Evolutionary conservation across 2,113 vertebrate genomes (phyloP).

Genomic region (Nothoprocta pentlandii): DNA sequence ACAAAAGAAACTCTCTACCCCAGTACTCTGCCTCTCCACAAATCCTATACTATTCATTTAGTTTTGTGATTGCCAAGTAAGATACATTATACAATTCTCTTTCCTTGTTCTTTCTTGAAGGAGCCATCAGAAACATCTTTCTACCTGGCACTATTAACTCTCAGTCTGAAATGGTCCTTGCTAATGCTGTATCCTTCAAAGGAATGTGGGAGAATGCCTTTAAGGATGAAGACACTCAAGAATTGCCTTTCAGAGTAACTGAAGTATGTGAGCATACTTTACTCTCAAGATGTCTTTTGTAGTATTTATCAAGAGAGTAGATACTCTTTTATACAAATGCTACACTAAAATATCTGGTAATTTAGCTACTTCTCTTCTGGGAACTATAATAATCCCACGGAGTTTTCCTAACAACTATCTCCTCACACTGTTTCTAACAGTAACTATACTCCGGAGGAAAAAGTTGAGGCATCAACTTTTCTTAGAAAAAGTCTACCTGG

Average conservation of each 20-base stretch:
- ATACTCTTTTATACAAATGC: background rate
- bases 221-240: conserved; percentile 47
- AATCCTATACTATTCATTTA: background rate
- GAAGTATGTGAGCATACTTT: background rate
- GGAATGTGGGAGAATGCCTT: conserved; percentile 49
- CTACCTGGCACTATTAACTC: conserved; percentile 70
- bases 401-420: background rate
- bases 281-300: background rate
- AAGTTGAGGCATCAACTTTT: background rate
- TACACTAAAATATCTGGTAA: background rate
- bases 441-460: background rate
- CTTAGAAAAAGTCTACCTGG: background rate
- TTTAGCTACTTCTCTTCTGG: background rate
- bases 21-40: background rate
- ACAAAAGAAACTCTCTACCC: background rate
- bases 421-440: background rate
- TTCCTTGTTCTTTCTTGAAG: conserved; percentile 59
- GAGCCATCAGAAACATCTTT: conserved; percentile 84
- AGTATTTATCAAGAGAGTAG: background rate
- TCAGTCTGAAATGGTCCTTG: conserved; percentile 80
- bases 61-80: background rate
- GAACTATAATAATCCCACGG: background rate
- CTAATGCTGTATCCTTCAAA: conserved; percentile 67
- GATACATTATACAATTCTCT: background rate
- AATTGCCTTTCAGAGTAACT: conserved; percentile 31